Evolutionary conservation across 2,888 invertebrate genomes (phyloP).

Genomic region (Andricus quercusramuli): DNA sequence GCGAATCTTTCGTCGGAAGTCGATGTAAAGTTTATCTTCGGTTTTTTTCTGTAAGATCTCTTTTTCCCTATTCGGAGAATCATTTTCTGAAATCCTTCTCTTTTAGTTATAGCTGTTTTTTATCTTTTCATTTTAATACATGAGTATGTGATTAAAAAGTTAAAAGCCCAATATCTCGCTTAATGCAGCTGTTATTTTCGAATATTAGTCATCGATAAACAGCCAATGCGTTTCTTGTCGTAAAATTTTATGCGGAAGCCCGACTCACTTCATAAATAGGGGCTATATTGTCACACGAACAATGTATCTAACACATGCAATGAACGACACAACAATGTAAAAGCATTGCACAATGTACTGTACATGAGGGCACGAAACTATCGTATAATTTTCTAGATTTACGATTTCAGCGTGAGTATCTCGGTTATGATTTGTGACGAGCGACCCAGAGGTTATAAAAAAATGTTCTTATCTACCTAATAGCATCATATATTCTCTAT

Average conservation of each 20-base stretch:
- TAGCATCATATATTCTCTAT: neutral
- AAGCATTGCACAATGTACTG: neutral
- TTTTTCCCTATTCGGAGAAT: too few species aligned
- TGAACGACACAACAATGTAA: neutral
- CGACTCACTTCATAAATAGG: slow-evolving; percentile 3
- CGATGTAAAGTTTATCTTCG: too few species aligned
- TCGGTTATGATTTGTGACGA: slow-evolving; percentile 22
- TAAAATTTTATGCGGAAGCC: slow-evolving; percentile 23
- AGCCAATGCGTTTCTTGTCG: slow-evolving; percentile 6
- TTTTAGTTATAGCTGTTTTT: neutral
- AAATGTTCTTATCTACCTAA: neutral
- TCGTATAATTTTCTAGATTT: slow-evolving; percentile 34
- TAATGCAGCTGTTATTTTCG: slow-evolving; percentile 3
- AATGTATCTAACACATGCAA: neutral
- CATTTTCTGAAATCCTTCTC: neutral
- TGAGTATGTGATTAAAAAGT: neutral
- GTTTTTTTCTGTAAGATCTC: too few species aligned
- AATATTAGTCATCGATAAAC: slow-evolving; percentile 12
- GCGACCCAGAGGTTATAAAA: neutral
- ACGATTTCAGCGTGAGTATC: neutral
- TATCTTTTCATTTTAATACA: neutral
- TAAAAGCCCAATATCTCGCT: neutral
- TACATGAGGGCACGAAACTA: neutral
- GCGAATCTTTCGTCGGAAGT: too few species aligned
- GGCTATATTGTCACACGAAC: slow-evolving; percentile 9